Percentiles rank a stretch among this genome's conserved stretches.
These are phyloP conservation scores for Neodiprion virginianus DNA, from an alignment of 1,140 invertebrate species.

Conservation along the genomic window DNA sequence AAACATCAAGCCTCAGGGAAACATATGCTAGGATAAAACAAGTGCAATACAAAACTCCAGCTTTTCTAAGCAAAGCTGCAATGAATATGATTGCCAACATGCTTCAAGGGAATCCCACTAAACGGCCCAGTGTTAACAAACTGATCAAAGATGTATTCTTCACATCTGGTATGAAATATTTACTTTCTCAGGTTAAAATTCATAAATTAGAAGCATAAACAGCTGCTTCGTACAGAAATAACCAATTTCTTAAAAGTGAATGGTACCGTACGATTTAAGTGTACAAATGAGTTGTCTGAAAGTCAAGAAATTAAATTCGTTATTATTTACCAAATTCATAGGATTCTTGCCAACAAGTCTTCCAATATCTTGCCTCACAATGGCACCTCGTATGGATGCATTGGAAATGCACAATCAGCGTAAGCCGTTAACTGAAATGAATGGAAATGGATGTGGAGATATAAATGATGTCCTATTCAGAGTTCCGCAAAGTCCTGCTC, in stretches of 20 bases:
- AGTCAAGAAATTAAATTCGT: not conserved
- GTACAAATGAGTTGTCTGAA: not conserved
- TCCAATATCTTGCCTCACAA: slow-evolving; percentile 89
- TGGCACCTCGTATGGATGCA: slow-evolving; percentile 85
- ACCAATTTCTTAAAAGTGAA: too few species aligned
- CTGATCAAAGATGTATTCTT: slow-evolving; percentile 81
- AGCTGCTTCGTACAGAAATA: too few species aligned
- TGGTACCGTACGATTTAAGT: not conserved
- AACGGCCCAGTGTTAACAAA: slow-evolving; percentile 79
- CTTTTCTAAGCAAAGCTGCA: slow-evolving; percentile 73
- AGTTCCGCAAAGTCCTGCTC: slow-evolving; percentile 39
- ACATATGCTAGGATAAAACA: slow-evolving; percentile 93
- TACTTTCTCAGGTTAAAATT: not conserved
- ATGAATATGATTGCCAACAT: slow-evolving; percentile 83
- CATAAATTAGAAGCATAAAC: not conserved
- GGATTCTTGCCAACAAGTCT: slow-evolving; percentile 84
- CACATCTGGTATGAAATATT: slow-evolving; percentile 48
- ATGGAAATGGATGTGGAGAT: slow-evolving; percentile 50
- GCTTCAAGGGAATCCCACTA: slow-evolving; percentile 82
- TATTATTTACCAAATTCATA: slow-evolving; percentile 59
- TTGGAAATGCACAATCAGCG: slow-evolving; percentile 68
- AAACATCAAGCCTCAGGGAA: slow-evolving; percentile 86
- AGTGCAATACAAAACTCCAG: slow-evolving; percentile 89
- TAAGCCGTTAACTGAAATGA: slow-evolving; percentile 74
- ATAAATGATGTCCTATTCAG: slow-evolving; percentile 31